Percentiles rank a stretch among this genome's conserved stretches.
Evolutionary conservation across 2,888 invertebrate species (phyloP).

Genomic region (Rugalucina vietnamica): DNA sequence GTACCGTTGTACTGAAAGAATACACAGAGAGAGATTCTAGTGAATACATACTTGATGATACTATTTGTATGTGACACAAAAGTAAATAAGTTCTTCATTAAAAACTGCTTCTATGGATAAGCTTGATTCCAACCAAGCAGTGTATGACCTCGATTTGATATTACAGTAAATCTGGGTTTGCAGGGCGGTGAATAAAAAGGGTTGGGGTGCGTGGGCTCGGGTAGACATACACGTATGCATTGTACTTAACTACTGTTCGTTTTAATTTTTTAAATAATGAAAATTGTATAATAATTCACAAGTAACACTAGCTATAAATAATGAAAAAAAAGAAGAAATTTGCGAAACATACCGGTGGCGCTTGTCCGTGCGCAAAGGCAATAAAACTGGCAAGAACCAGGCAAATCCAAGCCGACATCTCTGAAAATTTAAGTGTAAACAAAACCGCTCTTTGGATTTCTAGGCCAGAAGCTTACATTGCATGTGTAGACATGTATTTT

Average conservation of each 20-base stretch:
- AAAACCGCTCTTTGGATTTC: no score
- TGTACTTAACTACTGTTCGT: no score
- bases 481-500: no score
- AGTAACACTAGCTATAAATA: neutral
- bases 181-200: neutral
- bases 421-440: no score
- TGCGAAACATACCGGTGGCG: neutral
- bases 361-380: neutral
- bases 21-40: neutral
- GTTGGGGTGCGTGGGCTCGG: neutral
- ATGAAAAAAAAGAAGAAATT: neutral
- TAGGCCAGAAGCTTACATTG: no score
- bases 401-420: neutral
- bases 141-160: neutral
- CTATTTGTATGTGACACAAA: neutral
- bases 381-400: neutral
- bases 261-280: neutral
- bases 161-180: neutral
- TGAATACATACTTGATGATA: neutral
- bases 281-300: neutral
- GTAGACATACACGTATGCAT: no score
- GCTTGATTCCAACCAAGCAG: neutral
- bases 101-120: neutral
- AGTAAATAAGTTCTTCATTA: neutral
- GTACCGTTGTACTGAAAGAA: conserved; percentile 73